Evolutionary conservation across 2,888 invertebrate genomes (phyloP).

Genomic region (Helicoverpa assulta): DNA sequence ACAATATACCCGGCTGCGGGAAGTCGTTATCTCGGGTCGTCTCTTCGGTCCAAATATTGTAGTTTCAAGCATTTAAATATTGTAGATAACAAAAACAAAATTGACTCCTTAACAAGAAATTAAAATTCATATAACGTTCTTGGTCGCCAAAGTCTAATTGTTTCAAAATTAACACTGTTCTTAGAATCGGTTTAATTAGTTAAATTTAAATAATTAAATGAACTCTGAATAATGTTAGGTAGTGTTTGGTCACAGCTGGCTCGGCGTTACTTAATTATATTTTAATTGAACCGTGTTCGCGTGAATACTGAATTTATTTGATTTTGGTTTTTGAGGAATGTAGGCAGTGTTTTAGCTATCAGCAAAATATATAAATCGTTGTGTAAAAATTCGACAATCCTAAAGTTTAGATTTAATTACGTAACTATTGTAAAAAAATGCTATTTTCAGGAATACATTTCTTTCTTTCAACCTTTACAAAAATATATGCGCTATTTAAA

Average conservation of each 20-base stretch:
- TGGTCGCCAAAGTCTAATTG: neutral
- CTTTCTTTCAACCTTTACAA: too few relatives aligned
- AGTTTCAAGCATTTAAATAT: neutral
- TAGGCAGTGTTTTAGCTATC: too few relatives aligned
- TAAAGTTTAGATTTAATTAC: too few relatives aligned
- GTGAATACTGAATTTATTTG: neutral
- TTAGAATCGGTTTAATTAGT: slow-evolving; percentile 27
- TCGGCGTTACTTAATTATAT: slow-evolving; percentile 15
- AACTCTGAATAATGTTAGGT: slow-evolving; percentile 19
- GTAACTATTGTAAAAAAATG: too few relatives aligned
- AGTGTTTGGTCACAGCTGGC: slow-evolving; percentile 22
- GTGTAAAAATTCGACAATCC: too few relatives aligned
- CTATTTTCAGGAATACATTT: too few relatives aligned
- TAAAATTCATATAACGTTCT: neutral
- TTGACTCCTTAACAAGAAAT: neutral
- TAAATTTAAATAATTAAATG: slow-evolving; percentile 34
- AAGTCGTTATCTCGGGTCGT: too few relatives aligned
- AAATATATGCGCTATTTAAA: too few relatives aligned
- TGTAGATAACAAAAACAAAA: neutral
- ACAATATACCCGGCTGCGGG: too few relatives aligned
- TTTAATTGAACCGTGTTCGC: slow-evolving; percentile 12
- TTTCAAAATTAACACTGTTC: slow-evolving; percentile 1
- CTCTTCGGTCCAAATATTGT: too few relatives aligned
- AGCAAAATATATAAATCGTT: too few relatives aligned
- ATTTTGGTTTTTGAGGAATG: too few relatives aligned